Evolutionary conservation across 2,113 vertebrate species (phyloP).

Genomic region (Smithornis capensis): DNA sequence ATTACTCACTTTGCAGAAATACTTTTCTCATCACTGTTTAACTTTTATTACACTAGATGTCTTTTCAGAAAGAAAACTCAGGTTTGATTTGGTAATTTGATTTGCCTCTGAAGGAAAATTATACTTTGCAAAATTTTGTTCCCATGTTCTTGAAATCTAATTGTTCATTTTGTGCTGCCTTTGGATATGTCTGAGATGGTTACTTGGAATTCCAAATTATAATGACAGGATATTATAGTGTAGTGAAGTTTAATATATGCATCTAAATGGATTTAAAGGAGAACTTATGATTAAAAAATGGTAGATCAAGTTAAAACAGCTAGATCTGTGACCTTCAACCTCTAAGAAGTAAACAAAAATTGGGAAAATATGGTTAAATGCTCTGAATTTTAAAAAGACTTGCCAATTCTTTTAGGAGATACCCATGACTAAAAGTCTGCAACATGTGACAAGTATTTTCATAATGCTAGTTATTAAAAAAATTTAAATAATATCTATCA

Average conservation of each 20-base stretch:
- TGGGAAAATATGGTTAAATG: background rate
- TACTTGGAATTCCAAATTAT: background rate
- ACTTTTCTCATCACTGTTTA: background rate
- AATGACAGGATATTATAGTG: background rate
- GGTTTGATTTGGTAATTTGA: background rate
- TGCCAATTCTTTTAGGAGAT: background rate
- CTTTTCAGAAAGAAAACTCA: background rate
- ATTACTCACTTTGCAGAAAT: background rate
- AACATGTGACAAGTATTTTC: background rate
- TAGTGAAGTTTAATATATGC: background rate
- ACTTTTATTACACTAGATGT: background rate
- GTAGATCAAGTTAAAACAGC: background rate
- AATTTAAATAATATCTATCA: background rate
- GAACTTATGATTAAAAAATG: background rate
- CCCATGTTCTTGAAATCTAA: background rate
- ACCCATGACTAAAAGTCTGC: background rate
- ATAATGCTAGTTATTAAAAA: background rate
- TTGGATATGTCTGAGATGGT: background rate
- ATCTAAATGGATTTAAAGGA: background rate
- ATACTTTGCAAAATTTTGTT: background rate
- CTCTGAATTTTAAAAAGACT: background rate
- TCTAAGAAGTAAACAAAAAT: background rate
- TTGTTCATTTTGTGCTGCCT: background rate
- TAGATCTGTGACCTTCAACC: background rate
- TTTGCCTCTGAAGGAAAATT: background rate